Conservation (phyloP, 2,797 vertebrate species). For the Dallia pectoralis region DNA sequence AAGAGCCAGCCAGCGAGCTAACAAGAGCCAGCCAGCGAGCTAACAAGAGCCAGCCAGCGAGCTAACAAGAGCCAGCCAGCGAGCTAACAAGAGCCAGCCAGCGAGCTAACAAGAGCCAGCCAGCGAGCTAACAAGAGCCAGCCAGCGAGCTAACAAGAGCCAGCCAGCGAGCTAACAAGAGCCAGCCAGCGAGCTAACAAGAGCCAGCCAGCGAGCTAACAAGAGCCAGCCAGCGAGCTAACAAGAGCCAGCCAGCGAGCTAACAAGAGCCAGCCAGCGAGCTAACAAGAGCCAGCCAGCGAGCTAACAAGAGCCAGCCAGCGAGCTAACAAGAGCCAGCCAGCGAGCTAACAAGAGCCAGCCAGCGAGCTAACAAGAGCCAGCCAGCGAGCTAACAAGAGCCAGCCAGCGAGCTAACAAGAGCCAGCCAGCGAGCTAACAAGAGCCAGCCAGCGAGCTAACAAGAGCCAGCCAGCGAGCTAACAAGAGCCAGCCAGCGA, state of each 20-base stretch:
- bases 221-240: not conserved
- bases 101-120: not conserved
- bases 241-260: not conserved
- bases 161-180: not conserved
- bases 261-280: too few species aligned
- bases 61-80: too few species aligned
- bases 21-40: not conserved
- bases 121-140: too few species aligned
- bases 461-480: too few species aligned
- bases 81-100: not conserved
- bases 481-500: not conserved
- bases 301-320: constrained; percentile 5
- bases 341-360: not conserved
- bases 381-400: too few species aligned
- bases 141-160: not conserved
- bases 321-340: too few species aligned
- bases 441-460: too few species aligned
- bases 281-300: not conserved
- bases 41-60: constrained; percentile 6
- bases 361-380: not conserved
- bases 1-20: too few species aligned
- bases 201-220: too few species aligned
- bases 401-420: too few species aligned
- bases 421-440: not conserved
- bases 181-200: too few species aligned